These are phyloP conservation scores for Laticauda laticaudata DNA, from an alignment of 2,113 vertebrate genomes.

Conservation along the genomic window DNA sequence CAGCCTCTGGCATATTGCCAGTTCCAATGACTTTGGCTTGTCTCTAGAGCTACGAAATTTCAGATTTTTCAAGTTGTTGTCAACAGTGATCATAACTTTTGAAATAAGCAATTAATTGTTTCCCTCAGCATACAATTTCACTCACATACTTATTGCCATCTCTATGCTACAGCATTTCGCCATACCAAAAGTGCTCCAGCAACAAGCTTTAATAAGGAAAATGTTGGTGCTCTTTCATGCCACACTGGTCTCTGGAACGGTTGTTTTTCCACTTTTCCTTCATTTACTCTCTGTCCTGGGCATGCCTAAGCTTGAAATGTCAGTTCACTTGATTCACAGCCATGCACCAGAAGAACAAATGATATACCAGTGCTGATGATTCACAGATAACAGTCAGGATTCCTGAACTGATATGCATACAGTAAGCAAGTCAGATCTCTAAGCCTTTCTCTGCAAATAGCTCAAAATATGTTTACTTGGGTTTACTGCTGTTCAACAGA, in stretches of 20 bases:
- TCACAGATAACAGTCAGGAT: background rate
- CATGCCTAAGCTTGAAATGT: background rate
- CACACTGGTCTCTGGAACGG: background rate
- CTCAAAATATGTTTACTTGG: background rate
- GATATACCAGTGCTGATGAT: background rate
- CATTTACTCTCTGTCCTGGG: background rate
- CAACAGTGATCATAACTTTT: background rate
- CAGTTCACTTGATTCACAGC: background rate
- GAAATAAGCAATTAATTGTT: background rate
- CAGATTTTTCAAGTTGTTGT: background rate
- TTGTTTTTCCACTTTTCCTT: background rate
- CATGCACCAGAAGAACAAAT: background rate
- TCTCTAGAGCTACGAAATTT: background rate
- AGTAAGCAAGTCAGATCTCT: background rate
- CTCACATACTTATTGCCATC: background rate
- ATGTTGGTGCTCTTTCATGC: background rate
- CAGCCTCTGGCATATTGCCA: background rate
- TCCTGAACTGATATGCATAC: background rate
- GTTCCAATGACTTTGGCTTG: conserved; percentile 7
- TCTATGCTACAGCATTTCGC: background rate
- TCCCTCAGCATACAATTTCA: background rate
- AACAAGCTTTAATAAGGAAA: conserved; percentile 1
- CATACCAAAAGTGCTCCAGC: background rate
- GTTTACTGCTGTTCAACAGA: background rate
- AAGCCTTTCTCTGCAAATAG: background rate